phyloP scores from a whole-genome alignment of 2,797 vertebrate species.

The Sebastiscus albofasciatus region DNA sequence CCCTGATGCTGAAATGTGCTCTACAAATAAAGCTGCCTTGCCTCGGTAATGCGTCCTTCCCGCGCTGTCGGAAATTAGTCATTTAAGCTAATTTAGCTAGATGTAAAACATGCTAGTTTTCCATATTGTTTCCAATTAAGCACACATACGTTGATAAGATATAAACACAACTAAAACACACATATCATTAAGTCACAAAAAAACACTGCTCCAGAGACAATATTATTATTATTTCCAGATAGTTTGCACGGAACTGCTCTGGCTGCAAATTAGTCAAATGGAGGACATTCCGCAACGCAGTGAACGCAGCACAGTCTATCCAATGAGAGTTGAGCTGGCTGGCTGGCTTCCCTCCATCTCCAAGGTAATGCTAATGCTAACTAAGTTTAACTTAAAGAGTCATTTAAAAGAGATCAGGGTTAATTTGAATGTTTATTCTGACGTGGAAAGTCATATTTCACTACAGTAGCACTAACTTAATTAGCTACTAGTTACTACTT shows the following conservation, averaged over 20 bases:
- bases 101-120: background rate
- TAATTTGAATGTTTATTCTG: accelerated
- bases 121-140: background rate
- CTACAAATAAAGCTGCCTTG: background rate
- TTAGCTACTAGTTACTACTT: background rate
- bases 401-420: background rate
- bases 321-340: background rate
- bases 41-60: too few relatives aligned
- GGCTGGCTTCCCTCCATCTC: background rate
- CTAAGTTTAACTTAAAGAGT: accelerated
- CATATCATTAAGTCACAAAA: background rate
- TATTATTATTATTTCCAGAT: background rate
- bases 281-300: background rate
- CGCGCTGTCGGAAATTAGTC: background rate
- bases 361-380: background rate
- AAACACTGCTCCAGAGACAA: background rate
- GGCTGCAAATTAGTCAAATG: background rate
- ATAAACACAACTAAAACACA: background rate
- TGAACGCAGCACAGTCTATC: background rate
- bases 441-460: background rate
- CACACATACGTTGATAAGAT: background rate
- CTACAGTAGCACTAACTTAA: background rate
- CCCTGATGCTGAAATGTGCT: too few relatives aligned
- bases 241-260: background rate
- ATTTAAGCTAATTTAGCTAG: too few relatives aligned